Conservation (phyloP, 2,113 vertebrate genomes). For the Bubo bubo region DNA sequence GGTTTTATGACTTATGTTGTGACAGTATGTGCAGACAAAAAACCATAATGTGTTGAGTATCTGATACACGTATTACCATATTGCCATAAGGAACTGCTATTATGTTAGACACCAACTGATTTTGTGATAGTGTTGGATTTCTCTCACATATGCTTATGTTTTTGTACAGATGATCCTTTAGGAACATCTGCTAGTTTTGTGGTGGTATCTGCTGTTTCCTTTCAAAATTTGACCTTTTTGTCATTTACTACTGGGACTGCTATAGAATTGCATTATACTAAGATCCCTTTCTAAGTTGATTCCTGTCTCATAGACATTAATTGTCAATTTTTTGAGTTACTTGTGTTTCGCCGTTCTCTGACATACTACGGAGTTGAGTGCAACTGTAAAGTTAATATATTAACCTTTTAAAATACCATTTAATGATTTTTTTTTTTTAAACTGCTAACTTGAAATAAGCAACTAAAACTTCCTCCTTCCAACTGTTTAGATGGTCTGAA, state of each 20-base stretch:
- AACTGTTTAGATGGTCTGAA: neutral
- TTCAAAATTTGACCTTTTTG: slow-evolving; percentile 70
- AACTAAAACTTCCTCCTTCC: neutral
- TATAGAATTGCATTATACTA: slow-evolving; percentile 29
- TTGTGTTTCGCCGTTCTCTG: neutral
- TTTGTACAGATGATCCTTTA: slow-evolving; percentile 80
- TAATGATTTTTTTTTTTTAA: neutral
- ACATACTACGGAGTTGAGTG: neutral
- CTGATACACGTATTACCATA: slow-evolving; percentile 76
- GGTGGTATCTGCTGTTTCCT: slow-evolving; percentile 79
- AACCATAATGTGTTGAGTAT: slow-evolving; percentile 76
- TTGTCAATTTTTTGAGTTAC: neutral
- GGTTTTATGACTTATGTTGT: slow-evolving; percentile 51
- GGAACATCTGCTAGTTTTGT: slow-evolving; percentile 84
- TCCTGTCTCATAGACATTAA: neutral
- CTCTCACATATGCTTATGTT: slow-evolving; percentile 85
- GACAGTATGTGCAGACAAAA: slow-evolving; percentile 72
- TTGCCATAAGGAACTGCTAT: slow-evolving; percentile 81
- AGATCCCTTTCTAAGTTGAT: slow-evolving; percentile 13
- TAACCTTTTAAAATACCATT: neutral
- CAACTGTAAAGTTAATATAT: neutral
- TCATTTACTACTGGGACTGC: slow-evolving; percentile 36
- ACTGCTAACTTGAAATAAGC: neutral
- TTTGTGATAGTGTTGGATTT: slow-evolving; percentile 81
- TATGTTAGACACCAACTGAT: slow-evolving; percentile 81